Evolutionary conservation across 2,797 vertebrate species (phyloP).

Genomic region (Lacerta bilineata): DNA sequence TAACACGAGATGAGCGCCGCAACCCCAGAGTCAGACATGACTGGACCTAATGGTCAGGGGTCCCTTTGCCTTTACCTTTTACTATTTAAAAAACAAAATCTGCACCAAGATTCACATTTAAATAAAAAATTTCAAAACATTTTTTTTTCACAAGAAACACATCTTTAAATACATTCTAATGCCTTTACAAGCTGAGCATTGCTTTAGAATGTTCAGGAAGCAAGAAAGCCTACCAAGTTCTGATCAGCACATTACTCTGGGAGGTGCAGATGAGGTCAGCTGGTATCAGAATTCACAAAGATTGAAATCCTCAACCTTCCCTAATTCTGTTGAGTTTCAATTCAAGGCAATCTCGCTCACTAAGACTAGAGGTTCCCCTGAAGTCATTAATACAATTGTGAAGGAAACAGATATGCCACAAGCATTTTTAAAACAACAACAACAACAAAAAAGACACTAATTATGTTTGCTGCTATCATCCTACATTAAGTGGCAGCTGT

Average conservation of each 20-base stretch:
- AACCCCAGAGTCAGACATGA: too few relatives aligned
- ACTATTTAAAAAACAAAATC: too few relatives aligned
- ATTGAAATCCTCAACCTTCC: neutral
- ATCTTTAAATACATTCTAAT: neutral
- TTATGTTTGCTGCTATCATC: neutral
- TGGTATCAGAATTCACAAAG: neutral
- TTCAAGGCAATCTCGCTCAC: conserved; percentile 39
- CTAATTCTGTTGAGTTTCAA: conserved; percentile 5
- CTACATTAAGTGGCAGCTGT: conserved; percentile 57
- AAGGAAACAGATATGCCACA: neutral
- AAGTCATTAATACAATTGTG: neutral
- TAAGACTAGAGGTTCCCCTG: neutral
- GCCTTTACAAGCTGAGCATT: neutral
- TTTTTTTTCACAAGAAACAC: neutral
- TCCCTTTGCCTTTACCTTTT: too few relatives aligned
- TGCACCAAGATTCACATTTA: too few relatives aligned
- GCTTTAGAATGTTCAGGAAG: neutral
- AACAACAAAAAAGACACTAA: conserved; percentile 28
- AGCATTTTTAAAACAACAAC: neutral
- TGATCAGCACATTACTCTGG: neutral
- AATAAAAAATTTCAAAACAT: too few relatives aligned
- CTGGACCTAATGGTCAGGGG: too few relatives aligned
- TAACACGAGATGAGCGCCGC: too few relatives aligned
- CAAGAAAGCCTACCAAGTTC: neutral
- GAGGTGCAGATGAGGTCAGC: neutral